Evolutionary conservation across 2,888 invertebrate species (phyloP).

Genomic region (Brachyptera risi): DNA sequence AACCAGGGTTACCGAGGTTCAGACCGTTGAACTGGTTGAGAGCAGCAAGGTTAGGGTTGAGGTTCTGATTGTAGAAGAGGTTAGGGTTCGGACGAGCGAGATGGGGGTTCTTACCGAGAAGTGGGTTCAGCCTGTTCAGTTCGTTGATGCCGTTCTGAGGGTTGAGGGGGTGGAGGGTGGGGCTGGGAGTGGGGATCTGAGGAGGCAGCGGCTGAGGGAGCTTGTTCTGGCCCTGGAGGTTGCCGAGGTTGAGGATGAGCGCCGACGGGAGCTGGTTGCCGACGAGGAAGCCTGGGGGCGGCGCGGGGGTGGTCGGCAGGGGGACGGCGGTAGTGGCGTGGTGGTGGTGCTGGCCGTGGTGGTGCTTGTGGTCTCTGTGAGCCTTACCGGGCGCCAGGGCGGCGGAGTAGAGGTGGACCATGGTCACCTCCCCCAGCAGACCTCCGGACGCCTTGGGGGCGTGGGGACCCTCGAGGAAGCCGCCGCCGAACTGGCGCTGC

Average conservation of each 20-base stretch:
- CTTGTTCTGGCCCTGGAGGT: constrained; percentile 7
- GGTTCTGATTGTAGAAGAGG: constrained; percentile 57
- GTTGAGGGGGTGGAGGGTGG: constrained; percentile 47
- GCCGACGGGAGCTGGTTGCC: constrained; percentile 25
- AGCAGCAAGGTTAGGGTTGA: constrained; percentile 51
- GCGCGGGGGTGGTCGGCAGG: constrained; percentile 54
- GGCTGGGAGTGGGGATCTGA: constrained; percentile 8
- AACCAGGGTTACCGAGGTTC: neutral
- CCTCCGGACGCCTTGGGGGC: constrained; percentile 59
- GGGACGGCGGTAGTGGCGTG: constrained; percentile 58
- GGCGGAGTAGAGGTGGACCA: constrained; percentile 74
- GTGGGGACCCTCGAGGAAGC: constrained; percentile 50
- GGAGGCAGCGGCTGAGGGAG: no score
- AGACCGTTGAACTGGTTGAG: constrained; percentile 4
- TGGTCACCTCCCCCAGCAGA: constrained; percentile 67
- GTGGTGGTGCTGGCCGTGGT: constrained; percentile 76
- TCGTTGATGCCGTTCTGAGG: constrained; percentile 44
- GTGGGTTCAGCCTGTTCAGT: neutral
- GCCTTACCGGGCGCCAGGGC: constrained; percentile 82
- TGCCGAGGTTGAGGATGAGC: constrained; percentile 16
- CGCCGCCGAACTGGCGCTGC: constrained; percentile 56
- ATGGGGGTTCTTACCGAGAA: no score
- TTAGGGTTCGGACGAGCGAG: constrained; percentile 49
- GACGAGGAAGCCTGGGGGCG: constrained; percentile 46
- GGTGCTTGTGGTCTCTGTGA: constrained; percentile 82